Evolutionary conservation across 2,113 vertebrate species (phyloP), one percentile per base, ranked within the genome.

Genomic region (Myanophis thanlyinensis): DNA sequence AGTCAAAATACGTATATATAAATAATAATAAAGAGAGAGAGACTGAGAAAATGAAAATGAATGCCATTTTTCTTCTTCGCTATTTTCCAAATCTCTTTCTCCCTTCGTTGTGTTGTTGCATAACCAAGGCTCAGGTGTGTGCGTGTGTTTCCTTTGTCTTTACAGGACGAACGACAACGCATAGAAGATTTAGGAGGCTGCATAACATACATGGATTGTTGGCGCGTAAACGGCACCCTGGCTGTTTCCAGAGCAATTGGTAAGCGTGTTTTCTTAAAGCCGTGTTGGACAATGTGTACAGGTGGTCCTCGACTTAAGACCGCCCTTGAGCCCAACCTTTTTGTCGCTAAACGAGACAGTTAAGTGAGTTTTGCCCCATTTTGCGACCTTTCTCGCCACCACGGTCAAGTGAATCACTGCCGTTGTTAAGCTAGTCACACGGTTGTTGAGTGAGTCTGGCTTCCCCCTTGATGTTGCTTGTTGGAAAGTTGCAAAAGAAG

Each of bases 161-260:
- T 94, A 15, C 97, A 99, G 99, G 99, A 99, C 59, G 99, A 99
- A 95, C 98, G 97, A 94, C 97, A 98, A 56, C 98, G 99, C 86
- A 99, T 99, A 30, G 99, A 99, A 95, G 97, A 98, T 0, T 97
- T 99, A 49, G 99, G 99, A 0, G 99, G 99, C 80, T 99, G 98
- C 22, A 97, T 99, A 40, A 98, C 98, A 7, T 98, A 98, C 94
- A 98, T 98, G 98, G 99, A 99, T 87, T 99, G 99, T 96, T 99
- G 99, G 99, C 90, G 99, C 20, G 99, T 99, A 92, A 99, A 99
- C n/a, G 99, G 99, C 20, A 99, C 99, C n/a, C 98, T 99, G 51
- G 99, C 99, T 1, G 99, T 99, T 59, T 99, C 99, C 95, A 98
- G 99, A 96, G 99, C 99, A 25, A 99, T 99, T 3, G 99, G 99